Percentiles rank a stretch among this genome's conserved stretches.
Evolutionary conservation across 92 coral and sea anemone genomes (phyloP).

Genomic region (Plumapathes pennacea): DNA sequence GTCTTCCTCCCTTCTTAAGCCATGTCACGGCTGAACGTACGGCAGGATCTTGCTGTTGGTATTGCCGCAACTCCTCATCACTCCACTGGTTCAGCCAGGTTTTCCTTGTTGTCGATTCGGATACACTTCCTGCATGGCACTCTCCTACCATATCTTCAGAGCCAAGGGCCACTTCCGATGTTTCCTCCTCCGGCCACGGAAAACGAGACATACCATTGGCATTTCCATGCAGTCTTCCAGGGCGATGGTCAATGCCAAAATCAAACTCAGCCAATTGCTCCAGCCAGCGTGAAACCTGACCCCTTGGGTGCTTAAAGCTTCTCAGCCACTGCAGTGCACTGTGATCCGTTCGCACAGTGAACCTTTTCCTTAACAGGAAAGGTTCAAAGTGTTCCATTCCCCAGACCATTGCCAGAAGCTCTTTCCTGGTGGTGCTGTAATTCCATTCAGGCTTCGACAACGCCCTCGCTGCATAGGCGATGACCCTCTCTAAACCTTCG

Average conservation of each 20-base stretch:
- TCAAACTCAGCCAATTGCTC: conserved; percentile 15
- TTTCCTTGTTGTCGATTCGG: conserved; percentile 2
- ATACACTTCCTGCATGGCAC: too few relatives aligned
- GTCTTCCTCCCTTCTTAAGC: conserved; percentile 24
- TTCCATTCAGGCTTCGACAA: conserved; percentile 28
- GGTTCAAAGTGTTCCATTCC: conserved; percentile 14
- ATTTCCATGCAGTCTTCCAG: conserved; percentile 16
- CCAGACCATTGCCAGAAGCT: conserved; percentile 18
- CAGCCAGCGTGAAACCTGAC: conserved; percentile 14
- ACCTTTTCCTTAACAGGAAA: conserved; percentile 7
- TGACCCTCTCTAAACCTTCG: conserved; percentile 14
- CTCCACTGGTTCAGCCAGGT: conserved; percentile 15
- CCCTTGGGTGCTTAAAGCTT: conserved; percentile 24
- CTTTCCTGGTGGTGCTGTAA: conserved; percentile 24
- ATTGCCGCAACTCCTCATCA: conserved; percentile 8
- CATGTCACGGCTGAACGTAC: conserved; percentile 10
- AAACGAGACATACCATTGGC: conserved; percentile 9
- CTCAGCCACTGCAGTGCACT: conserved; percentile 21
- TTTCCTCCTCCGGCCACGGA: conserved; percentile 13
- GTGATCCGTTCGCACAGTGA: conserved; percentile 25
- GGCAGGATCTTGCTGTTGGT: conserved; percentile 5
- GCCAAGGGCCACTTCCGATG: too few relatives aligned
- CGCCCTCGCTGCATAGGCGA: conserved; percentile 34
- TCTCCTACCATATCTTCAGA: too few relatives aligned
- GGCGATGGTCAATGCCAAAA: conserved; percentile 27